These are phyloP conservation scores for Nezara viridula DNA, from an alignment of 2,888 invertebrate species.

Conservation along the genomic window DNA sequence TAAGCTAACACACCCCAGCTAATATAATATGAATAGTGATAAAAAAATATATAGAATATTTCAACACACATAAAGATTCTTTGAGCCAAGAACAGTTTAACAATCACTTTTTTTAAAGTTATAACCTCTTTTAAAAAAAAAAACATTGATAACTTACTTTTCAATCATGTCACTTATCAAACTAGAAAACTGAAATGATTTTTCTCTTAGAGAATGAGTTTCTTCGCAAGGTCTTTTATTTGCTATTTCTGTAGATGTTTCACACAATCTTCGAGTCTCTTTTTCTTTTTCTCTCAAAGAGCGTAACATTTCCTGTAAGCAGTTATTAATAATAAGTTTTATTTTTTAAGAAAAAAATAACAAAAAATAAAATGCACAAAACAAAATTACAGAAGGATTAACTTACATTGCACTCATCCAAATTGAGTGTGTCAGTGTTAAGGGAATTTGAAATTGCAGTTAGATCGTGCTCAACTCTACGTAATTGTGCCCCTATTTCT, in stretches of 20 bases:
- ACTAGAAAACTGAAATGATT: slow-evolving; percentile 61
- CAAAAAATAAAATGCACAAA: slow-evolving; percentile 27
- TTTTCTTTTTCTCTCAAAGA: slow-evolving; percentile 64
- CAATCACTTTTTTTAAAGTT: not conserved
- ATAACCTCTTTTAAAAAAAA: not conserved
- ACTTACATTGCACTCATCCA: slow-evolving; percentile 73
- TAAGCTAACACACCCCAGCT: no score
- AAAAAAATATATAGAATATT: not conserved
- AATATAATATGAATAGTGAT: no score
- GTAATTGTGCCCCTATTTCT: slow-evolving; percentile 62
- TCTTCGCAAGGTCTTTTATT: slow-evolving; percentile 63
- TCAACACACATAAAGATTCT: not conserved
- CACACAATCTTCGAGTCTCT: slow-evolving; percentile 61
- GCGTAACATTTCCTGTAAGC: slow-evolving; percentile 64
- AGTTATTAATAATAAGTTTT: not conserved
- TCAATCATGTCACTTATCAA: slow-evolving; percentile 62
- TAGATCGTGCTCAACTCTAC: slow-evolving; percentile 62
- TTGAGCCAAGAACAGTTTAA: not conserved
- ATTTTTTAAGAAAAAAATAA: not conserved
- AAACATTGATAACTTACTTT: slow-evolving; percentile 57
- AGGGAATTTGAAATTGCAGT: slow-evolving; percentile 50
- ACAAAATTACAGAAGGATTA: slow-evolving; percentile 66
- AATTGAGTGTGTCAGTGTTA: slow-evolving; percentile 68
- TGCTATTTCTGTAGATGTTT: slow-evolving; percentile 60
- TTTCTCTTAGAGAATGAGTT: slow-evolving; percentile 61